Conservation (phyloP, 64 coral and sea anemone species). For the Montipora sp. region DNA sequence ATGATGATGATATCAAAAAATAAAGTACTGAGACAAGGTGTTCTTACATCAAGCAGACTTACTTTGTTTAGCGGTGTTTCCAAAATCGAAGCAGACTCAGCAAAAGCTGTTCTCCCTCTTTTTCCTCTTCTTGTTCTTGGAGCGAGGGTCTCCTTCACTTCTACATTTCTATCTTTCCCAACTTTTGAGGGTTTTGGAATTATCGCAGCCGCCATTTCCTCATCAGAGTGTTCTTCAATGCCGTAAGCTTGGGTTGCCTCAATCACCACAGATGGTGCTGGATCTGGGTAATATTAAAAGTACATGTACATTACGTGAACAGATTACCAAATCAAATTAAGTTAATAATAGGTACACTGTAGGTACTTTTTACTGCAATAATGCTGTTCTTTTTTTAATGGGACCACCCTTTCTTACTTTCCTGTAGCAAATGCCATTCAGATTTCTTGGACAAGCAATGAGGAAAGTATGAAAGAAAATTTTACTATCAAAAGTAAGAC, state of each 20-base stretch:
- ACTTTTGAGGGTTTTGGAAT: too few species aligned
- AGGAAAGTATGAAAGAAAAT: too few species aligned
- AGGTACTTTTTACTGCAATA: too few species aligned
- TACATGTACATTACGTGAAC: background rate
- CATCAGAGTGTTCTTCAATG: slow-evolving; percentile 14
- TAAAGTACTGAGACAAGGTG: too few species aligned
- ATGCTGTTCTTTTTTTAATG: too few species aligned
- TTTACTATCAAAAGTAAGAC: too few species aligned
- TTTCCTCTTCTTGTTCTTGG: slow-evolving; percentile 16
- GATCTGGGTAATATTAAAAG: background rate
- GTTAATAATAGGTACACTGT: too few species aligned
- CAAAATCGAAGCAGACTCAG: background rate
- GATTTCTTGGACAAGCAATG: too few species aligned
- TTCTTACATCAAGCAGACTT: background rate
- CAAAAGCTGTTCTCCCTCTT: background rate
- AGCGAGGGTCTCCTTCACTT: background rate
- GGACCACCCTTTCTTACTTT: too few species aligned
- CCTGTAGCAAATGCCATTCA: too few species aligned
- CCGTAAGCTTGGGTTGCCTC: slow-evolving; percentile 54
- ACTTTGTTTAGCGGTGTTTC: background rate
- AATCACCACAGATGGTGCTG: background rate
- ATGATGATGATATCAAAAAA: too few species aligned
- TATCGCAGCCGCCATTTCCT: background rate
- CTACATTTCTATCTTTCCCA: background rate
- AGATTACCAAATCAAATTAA: too few species aligned